Evolutionary conservation across 2,797 vertebrate species (phyloP).

Genomic region (Enteromius thamalakanensis): DNA sequence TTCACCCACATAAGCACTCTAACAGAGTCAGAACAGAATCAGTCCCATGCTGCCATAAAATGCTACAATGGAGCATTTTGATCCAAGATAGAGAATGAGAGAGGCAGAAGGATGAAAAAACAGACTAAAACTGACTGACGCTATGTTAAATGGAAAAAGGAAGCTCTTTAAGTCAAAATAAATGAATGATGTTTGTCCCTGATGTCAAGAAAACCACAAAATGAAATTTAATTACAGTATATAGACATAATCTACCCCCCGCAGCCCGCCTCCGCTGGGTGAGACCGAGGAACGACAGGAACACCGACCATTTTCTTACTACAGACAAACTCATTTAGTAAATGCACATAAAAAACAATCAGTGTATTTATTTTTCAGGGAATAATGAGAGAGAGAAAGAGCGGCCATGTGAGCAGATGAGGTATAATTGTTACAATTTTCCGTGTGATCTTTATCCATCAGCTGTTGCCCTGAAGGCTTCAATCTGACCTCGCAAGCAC

Average conservation of each 20-base stretch:
- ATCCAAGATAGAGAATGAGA: constrained; percentile 22
- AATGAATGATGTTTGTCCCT: constrained; percentile 50
- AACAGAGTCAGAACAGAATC: constrained; percentile 22
- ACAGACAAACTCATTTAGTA: constrained; percentile 4
- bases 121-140: not conserved
- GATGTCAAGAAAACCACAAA: constrained; percentile 55
- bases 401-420: constrained; percentile 28
- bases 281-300: constrained; percentile 11
- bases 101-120: not conserved
- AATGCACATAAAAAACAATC: constrained; percentile 6
- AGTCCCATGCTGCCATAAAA: constrained; percentile 5
- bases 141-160: constrained; percentile 45
- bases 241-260: constrained; percentile 14
- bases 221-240: constrained; percentile 51
- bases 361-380: not conserved
- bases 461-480: constrained; percentile 40
- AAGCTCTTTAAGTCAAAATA: constrained; percentile 40
- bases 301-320: not conserved
- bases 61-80: not conserved
- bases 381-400: constrained; percentile 8
- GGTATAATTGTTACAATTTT: constrained; percentile 52
- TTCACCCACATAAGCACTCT: constrained; percentile 24
- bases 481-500: constrained; percentile 25
- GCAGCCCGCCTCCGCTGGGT: not conserved
- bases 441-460: constrained; percentile 49